A percentile compares a stretch with the other conserved stretches of the same genome.
These are phyloP conservation scores for Tipula unca DNA, from an alignment of 2,888 invertebrate genomes.

Conservation along the genomic window DNA sequence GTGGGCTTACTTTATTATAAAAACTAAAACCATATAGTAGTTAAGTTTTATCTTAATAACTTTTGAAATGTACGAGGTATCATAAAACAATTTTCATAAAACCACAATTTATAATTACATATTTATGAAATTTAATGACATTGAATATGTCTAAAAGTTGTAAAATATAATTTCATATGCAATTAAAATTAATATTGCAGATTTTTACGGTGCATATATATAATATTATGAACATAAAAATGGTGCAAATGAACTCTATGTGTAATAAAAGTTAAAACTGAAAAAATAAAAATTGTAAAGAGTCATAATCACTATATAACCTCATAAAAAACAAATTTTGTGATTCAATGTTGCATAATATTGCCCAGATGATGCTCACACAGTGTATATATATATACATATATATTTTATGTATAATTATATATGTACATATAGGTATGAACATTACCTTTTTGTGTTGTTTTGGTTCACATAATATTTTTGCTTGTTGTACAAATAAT, in stretches of 20 bases:
- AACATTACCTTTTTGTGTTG: not conserved
- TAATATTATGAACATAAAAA: too few relatives aligned
- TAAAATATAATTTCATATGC: conserved; percentile 14
- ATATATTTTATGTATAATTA: not conserved
- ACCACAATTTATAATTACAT: not conserved
- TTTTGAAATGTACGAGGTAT: not conserved
- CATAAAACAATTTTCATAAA: not conserved
- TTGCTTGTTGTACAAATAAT: not conserved
- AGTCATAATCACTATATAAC: not conserved
- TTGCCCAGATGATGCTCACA: not conserved
- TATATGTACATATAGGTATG: not conserved
- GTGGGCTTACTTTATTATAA: not conserved
- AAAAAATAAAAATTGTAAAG: not conserved
- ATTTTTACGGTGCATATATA: not conserved
- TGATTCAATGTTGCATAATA: not conserved
- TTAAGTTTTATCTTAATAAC: not conserved
- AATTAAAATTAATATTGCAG: conserved; percentile 2
- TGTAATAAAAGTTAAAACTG: not conserved
- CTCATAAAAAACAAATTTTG: conserved; percentile 3
- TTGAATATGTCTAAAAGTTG: conserved; percentile 8
- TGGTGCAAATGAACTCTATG: conserved; percentile 9
- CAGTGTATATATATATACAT: not conserved
- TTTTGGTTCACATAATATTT: not conserved
- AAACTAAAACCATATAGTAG: not conserved
- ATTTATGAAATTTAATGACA: not conserved